These are phyloP conservation scores for Butastur rufipennis DNA, from an alignment of 2,113 vertebrate genomes.

Conservation along the genomic window DNA sequence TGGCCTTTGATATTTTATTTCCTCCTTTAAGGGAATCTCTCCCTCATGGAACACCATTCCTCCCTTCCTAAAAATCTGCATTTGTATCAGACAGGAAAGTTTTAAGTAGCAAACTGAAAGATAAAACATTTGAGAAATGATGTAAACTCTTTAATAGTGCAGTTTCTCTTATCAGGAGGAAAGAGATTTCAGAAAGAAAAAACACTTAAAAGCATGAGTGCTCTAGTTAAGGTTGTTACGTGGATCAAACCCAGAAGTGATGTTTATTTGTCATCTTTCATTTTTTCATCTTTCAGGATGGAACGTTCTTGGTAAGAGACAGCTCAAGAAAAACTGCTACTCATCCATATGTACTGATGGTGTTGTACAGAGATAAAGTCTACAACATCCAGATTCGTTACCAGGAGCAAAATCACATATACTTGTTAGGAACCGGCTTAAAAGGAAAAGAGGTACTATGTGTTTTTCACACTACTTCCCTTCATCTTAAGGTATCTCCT, in stretches of 20 bases:
- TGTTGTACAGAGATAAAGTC: slow-evolving; percentile 90
- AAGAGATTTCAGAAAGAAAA: neutral
- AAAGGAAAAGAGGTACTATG: slow-evolving; percentile 86
- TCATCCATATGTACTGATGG: slow-evolving; percentile 94
- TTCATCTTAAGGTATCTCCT: neutral
- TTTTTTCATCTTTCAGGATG: slow-evolving; percentile 79
- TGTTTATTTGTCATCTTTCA: neutral
- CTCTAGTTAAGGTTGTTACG: neutral
- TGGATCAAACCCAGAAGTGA: neutral
- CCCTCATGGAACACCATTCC: neutral
- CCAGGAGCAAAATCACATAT: slow-evolving; percentile 74
- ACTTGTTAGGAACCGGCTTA: slow-evolving; percentile 87
- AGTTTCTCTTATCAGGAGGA: neutral
- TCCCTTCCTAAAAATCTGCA: neutral
- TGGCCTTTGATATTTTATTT: neutral
- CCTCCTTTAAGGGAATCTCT: neutral
- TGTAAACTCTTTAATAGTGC: neutral
- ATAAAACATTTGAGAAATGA: neutral
- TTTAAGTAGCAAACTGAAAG: neutral
- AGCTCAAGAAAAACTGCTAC: slow-evolving; percentile 81
- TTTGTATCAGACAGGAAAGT: neutral
- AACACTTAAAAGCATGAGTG: neutral
- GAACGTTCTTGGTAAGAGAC: slow-evolving; percentile 92
- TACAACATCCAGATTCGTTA: slow-evolving; percentile 94
- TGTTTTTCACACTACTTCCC: neutral